Evolutionary conservation across 2,797 vertebrate species (phyloP), one percentile per base, ranked within the genome.

Genomic region (Syngnathus rostellatus): DNA sequence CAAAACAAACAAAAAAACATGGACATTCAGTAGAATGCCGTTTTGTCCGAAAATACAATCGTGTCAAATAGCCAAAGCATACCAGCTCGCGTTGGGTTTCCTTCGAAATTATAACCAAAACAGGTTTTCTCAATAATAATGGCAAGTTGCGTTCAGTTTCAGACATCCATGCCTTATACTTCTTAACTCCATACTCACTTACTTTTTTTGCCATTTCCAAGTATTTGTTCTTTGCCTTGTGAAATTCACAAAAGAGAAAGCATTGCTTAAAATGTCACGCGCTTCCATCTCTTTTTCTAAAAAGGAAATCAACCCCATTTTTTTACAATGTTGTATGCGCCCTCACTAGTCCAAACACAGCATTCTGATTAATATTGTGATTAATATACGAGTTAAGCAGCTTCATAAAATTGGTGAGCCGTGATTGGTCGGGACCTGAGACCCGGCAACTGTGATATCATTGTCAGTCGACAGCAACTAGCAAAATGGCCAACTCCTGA

Each of bases 191-290:
- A 25, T 94, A 98, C 0, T 90, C 84, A 39, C 83, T 92, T 83
- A 98, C 89, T 5, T 65, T 77, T 77, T 78, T 68, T 1, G 90
- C 90, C 66, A 94, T 79, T 72, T 91, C 85, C 65, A 90, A 62
- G 66, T 94, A 99, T 17, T 84, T 93, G 16, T 89, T 82, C 57
- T 87, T 93, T 12, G 91, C 92, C 97, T 99, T 16, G 21, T 23
- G 70, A n/a, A 77, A 77, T 71, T 65, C 0, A 40, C 19, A 31
- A 12, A 38, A 37, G 31, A 8, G 5, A 39, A 60, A 60, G 12
- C 1, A 46, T 17, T 14, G 14, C 41, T 41, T 8, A 23, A 43
- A 41, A 38, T 17, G 31, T 37, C 23, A 50, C 9, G 10, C 43
- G 2, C 31, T 2, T 31, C 31, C 31, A 31, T 31, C 31, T 31